A percentile compares a stretch with the other conserved stretches of the same genome.
Conservation (phyloP, 2,797 vertebrate species). For the Microctenopoma stevenorrisi region DNA sequence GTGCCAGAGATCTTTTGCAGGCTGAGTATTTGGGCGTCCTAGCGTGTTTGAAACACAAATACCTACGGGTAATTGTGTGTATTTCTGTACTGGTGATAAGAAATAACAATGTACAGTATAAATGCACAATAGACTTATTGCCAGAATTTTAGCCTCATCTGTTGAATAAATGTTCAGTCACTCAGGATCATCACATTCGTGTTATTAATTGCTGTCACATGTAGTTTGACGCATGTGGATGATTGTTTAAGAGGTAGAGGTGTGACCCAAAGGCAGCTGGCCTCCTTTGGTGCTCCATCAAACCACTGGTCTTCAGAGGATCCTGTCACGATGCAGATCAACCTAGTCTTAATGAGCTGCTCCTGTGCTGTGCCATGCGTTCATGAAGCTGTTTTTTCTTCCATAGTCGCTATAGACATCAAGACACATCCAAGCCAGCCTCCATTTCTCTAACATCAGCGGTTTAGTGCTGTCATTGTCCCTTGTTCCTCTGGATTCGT, state of each 20-base stretch:
- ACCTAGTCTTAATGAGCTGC: no score
- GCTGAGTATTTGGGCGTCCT: background rate
- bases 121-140: background rate
- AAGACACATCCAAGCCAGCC: no score
- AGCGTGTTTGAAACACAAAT: background rate
- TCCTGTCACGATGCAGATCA: no score
- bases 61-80: background rate
- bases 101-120: slow-evolving; percentile 5
- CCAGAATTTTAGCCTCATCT: background rate
- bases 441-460: no score
- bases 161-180: background rate
- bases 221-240: background rate
- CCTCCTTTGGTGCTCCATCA: no score
- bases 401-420: no score
- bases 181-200: background rate
- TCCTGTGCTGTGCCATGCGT: no score
- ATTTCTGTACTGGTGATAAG: slow-evolving; percentile 4
- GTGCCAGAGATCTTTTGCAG: background rate
- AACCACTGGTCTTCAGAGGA: background rate
- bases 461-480: no score
- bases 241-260: background rate
- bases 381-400: no score
- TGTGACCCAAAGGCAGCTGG: no score
- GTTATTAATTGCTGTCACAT: background rate
- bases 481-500: no score